A percentile compares a stretch with the other conserved stretches of the same genome.
Conservation (phyloP, 2,888 invertebrate species). For the Nymphalis c-album region DNA sequence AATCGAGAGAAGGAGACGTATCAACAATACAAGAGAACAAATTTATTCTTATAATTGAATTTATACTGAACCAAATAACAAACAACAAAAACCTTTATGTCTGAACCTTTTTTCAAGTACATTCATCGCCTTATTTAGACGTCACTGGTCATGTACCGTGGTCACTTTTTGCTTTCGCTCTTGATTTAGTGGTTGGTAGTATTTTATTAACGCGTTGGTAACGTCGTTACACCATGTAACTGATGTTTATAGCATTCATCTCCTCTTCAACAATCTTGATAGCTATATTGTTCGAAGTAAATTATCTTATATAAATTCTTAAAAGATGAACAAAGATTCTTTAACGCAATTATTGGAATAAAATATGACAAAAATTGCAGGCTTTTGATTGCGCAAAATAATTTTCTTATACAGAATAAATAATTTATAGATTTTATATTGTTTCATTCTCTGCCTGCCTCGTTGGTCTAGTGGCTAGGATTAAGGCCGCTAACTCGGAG, state of each 20-base stretch:
- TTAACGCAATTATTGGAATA: not conserved
- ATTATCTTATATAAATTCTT: conserved; percentile 13
- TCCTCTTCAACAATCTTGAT: conserved; percentile 25
- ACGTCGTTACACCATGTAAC: conserved; percentile 38
- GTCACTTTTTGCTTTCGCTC: conserved; percentile 42
- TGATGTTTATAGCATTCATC: conserved; percentile 36
- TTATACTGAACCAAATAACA: conserved; percentile 26
- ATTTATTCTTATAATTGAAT: conserved; percentile 20
- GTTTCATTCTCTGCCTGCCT: too few species aligned
- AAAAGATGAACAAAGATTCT: not conserved
- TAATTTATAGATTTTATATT: too few species aligned
- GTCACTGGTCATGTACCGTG: conserved; percentile 38
- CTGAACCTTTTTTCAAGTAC: conserved; percentile 28
- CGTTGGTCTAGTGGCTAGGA: too few species aligned
- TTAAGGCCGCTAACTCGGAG: too few species aligned
- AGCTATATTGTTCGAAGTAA: conserved; percentile 29
- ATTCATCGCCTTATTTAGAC: conserved; percentile 42
- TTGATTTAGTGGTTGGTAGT: conserved; percentile 45
- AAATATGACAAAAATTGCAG: too few species aligned
- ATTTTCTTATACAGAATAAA: too few species aligned
- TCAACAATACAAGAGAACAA: not conserved
- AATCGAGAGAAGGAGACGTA: not conserved
- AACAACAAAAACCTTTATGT: conserved; percentile 5
- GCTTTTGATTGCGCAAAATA: too few species aligned
- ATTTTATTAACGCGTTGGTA: conserved; percentile 42